phyloP scores from a whole-genome alignment of 2,797 vertebrate species.

The Phoeniculus purpureus region DNA sequence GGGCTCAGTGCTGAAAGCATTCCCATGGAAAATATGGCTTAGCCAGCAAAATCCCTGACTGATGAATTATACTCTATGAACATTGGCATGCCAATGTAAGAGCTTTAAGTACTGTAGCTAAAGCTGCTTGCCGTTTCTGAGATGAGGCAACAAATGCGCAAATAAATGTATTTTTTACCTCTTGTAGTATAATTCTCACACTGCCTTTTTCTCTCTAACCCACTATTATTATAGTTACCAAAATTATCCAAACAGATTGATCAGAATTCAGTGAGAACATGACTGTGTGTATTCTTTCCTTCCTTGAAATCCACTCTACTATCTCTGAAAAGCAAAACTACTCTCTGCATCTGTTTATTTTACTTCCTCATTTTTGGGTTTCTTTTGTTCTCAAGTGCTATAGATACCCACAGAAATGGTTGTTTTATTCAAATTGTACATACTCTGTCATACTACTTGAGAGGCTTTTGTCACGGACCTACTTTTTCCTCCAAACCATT shows the following conservation, averaged over 20 bases:
- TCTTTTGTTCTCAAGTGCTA: not conserved
- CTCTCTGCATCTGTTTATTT: not conserved
- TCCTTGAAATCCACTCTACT: not conserved
- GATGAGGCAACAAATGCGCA: not conserved
- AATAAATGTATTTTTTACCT: not conserved
- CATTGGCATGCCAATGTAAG: not conserved
- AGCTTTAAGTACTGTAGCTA: not conserved
- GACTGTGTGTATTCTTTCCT: not conserved
- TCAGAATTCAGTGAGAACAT: not conserved
- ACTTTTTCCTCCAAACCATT: not conserved
- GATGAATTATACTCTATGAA: not conserved
- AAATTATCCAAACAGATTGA: not conserved
- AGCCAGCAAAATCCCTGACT: constrained; percentile 22
- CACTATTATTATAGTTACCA: not conserved
- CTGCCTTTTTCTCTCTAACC: not conserved
- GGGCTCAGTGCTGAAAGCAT: not conserved
- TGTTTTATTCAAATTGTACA: not conserved
- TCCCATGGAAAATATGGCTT: constrained; percentile 3
- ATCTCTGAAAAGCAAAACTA: not conserved
- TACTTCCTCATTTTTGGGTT: not conserved
- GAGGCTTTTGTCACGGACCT: not conserved
- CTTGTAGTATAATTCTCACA: not conserved
- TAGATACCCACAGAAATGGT: not conserved
- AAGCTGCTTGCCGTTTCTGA: constrained; percentile 2
- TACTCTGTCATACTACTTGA: not conserved